Percentiles rank a stretch among this genome's conserved stretches.
Conservation (phyloP, 2,888 invertebrate genomes). For the Elysia crispata region DNA sequence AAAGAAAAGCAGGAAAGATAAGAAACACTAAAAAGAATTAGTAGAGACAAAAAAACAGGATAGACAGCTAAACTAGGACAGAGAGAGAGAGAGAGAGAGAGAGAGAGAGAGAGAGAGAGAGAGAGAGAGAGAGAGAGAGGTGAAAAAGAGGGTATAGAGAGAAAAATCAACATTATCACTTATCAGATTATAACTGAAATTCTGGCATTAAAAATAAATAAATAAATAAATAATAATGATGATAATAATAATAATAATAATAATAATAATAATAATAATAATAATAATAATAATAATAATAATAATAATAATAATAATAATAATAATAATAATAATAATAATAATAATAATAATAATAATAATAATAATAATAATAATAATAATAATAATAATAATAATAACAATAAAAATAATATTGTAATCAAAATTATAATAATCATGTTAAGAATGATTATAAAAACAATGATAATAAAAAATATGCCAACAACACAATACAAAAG, state of each 20-base stretch:
- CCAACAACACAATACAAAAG: no score
- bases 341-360: slow-evolving; percentile 3
- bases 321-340: neutral
- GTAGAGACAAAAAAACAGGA: neutral
- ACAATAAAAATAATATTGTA: neutral
- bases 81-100: slow-evolving; percentile 10
- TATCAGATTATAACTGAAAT: neutral
- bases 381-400: neutral
- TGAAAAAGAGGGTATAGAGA: neutral
- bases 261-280: slow-evolving; percentile 41
- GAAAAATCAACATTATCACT: neutral
- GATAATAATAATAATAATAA: slow-evolving; percentile 43
- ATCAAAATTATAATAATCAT: neutral
- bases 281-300: slow-evolving; percentile 40
- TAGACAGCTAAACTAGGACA: neutral
- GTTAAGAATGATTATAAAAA: neutral
- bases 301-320: slow-evolving; percentile 1
- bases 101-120: slow-evolving; percentile 2
- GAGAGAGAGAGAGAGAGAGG: neutral
- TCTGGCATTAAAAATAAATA: neutral
- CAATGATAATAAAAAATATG: no score
- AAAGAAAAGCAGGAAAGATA: neutral
- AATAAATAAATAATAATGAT: slow-evolving; percentile 29
- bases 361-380: slow-evolving; percentile 23
- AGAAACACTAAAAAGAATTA: neutral